Evolutionary conservation across 2,113 vertebrate species (phyloP).

Genomic region (Regulus satrapa): DNA sequence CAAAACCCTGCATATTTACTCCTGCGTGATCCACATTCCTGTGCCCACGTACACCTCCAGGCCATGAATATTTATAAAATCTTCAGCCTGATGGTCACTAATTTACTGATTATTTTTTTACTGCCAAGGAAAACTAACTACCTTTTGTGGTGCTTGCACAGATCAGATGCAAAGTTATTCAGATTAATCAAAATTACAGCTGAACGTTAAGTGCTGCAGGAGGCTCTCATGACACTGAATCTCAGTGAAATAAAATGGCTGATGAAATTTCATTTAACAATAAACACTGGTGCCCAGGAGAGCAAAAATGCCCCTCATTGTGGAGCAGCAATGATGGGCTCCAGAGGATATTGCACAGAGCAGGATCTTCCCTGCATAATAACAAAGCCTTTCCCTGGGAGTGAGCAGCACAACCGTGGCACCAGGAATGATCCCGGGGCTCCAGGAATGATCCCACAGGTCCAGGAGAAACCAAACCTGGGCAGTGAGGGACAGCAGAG

Average conservation of each 20-base stretch:
- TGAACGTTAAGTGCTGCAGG: not conserved
- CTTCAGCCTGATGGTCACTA: not conserved
- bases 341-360: not conserved
- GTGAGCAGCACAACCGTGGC: not conserved
- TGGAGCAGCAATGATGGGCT: not conserved
- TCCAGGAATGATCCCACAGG: not conserved
- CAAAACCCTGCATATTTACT: not conserved
- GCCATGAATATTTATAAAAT: not conserved
- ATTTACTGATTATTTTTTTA: not conserved
- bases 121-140: not conserved
- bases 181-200: conserved; percentile 27
- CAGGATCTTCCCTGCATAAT: not conserved
- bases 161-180: conserved; percentile 37
- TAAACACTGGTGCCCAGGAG: not conserved
- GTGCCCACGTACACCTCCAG: not conserved
- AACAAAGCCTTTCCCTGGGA: not conserved
- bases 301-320: not conserved
- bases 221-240: not conserved
- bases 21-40: rapidly evolving
- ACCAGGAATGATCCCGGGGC: not conserved
- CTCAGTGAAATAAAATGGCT: not conserved
- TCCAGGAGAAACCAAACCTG: not conserved
- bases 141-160: not conserved
- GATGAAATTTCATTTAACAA: conserved; percentile 19
- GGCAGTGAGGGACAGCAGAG: not conserved